Evolutionary conservation across 2,888 invertebrate genomes (phyloP), one percentile per base, ranked within the genome.

Genomic region (Bellardia pandia): DNA sequence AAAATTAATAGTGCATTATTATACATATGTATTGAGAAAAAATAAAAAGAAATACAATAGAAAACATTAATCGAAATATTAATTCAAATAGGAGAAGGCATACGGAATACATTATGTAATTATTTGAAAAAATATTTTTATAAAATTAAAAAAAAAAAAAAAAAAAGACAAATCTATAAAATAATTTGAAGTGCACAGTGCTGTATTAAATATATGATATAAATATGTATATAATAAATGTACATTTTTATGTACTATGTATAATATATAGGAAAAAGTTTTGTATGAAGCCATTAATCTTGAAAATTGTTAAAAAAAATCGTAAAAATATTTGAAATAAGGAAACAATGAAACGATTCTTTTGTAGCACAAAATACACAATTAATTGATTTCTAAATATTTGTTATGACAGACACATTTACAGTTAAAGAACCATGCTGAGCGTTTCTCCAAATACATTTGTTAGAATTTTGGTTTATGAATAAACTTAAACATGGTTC

Each of bases 401-500:
- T 72, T 80, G 45, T 81, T 81, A 79, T 75, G 68, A 56, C 16
- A 85, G 37, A 79, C 56, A 75, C 69, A 78, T 79, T 79, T 85
- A 69, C 14, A 83, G 82, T 86, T 82, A 71, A 82, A 72, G 80
- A 81, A 82, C 72, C 80, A 86, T 86, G 77, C 72, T 71, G 13
- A 56, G 16, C 51, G 72, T 81, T 58, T 23, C 66, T 64, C 64
- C 51, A 72, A 81, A 82, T 68, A 23, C n/a, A 8, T 79, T 60
- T 74, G 14, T 58, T 33, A 9, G 48, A 66, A 51, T 60, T 80
- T 74, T 33, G 30, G 23, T 81, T 53, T 64, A 48, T 66, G 14
- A 77, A 60, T 40, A 23, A 56, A 82, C 68, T 53, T 30, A 14
- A 53, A 84, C 88, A 89, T 88, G 89, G 89, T 89, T 89, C 89